Base-by-base conservation (phyloP, 2,797 vertebrate species). In the Hippopotamyrus pictus region DNA sequence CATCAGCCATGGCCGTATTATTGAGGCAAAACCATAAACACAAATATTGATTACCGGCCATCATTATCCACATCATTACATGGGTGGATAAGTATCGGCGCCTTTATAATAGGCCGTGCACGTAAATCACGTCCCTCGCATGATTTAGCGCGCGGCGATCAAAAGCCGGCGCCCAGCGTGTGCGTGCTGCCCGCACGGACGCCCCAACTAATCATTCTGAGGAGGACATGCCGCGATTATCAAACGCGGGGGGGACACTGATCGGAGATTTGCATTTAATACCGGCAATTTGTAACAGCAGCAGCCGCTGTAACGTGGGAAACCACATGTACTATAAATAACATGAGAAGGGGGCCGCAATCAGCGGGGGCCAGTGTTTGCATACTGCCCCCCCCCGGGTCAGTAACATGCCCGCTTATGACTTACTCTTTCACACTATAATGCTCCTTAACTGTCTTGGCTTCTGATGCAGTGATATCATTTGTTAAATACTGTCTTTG, bases 41-140 rank as follows among this genome's bases (percentile, higher is more conserved):
- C 89, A 91, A 90, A 92, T 94, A 94, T 93, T 92, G 93, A 94
- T 93, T 91, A 91, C 91, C 90, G 91, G 89, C 90, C 90, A 48
- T 92, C 92, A 93, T 94, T 95, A 94, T 92, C 91, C 92, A 93
- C 92, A 88, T 93, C 92, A 94, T 95, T 95, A 94, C 93, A 92
- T 91, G 87, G 90, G 41, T 57, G 89, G 83, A 88, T 90, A 90
- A 88, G 85, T 90, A 88, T 88, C 85, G 62, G 54, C 37, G 57
- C 50, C 83, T 82, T 48, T 65, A 89, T 88, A 73, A 86, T 65
- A 14, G 88, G 83, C 88, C 19, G 51, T 53, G 25, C 87, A 12
- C 25, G 19, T 88, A 87, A 90, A 65, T 65, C 57, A 46, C 37
- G 22, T 65, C 85, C 73, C 90, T 86, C 0, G 83, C 90, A 82